Evolutionary conservation across 2,888 invertebrate genomes (phyloP), one percentile per base, ranked within the genome.

Genomic region (Heliconius hortense): DNA sequence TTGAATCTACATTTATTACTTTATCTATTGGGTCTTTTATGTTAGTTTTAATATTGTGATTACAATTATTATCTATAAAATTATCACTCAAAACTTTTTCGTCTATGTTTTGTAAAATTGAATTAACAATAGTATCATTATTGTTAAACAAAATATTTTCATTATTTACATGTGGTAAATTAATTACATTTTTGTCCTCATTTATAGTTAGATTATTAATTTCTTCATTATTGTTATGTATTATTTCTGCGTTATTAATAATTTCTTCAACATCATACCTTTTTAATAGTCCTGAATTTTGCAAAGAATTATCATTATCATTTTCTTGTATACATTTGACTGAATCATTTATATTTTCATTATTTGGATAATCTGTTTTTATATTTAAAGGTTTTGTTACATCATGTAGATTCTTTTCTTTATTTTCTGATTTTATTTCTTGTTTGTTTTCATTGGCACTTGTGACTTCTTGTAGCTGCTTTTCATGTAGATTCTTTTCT

Each of bases 321-420:
- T 60, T 26, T 15, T 74, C 13, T 10, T 21, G 1, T 24, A n/a
- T 21, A 24, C 26, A 62, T 35, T 69, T 35, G 13, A 53, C 63
- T 13, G 26, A 24, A 62, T 53, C 53, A 35, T 18, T 39, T 18
- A 48, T 62, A 24, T 62, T 74, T 15, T 31, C 62, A 28, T n/a
- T 43, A 68, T 68, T 60, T 13, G 53, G 66, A 62, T 31, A 39
- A 63, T 74, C 69, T 63, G 74, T 74, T 63, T 63, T 62, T 53
- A 74, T 63, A 56, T 74, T 74, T 63, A 74, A 74, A n/a, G 69
- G 74, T 35, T 21, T 69, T 53, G 62, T 62, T 74, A 53, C 26
- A 69, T 74, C 74, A 62, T 43, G 11, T 15, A 13, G 39, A 18
- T 66, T 60, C n/a, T 60, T 43, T 15, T 60, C 43, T 28, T 67